These are phyloP conservation scores for Oligia fasciuncula DNA, from an alignment of 2,888 invertebrate species.

Conservation along the genomic window DNA sequence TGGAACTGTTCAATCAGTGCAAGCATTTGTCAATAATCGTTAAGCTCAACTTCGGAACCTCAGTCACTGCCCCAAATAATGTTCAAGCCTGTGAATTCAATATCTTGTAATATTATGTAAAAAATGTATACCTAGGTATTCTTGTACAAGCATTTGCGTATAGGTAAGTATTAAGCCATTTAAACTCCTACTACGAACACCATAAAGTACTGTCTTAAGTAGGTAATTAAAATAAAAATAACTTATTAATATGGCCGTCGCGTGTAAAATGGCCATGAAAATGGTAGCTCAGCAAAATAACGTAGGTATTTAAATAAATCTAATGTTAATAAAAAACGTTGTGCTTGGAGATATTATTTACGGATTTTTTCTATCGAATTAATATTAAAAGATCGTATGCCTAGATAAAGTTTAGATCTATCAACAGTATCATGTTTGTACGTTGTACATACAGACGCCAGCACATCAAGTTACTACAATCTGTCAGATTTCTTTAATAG, in stretches of 20 bases:
- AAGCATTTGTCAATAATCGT: background rate
- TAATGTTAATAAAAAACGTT: too few relatives aligned
- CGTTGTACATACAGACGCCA: too few relatives aligned
- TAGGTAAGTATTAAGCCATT: background rate
- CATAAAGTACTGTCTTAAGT: fast-evolving
- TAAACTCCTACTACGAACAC: background rate
- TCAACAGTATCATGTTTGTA: too few relatives aligned
- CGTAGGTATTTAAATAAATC: too few relatives aligned
- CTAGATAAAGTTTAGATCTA: background rate
- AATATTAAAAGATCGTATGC: background rate
- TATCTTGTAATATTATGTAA: background rate
- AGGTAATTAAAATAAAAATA: background rate
- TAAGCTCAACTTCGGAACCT: too few relatives aligned
- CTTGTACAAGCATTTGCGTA: background rate
- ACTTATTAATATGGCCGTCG: background rate
- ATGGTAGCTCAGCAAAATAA: background rate
- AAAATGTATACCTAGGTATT: background rate
- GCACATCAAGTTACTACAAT: too few relatives aligned
- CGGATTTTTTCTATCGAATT: background rate
- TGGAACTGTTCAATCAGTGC: background rate
- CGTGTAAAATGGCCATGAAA: background rate
- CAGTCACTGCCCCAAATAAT: background rate
- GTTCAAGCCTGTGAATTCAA: background rate
- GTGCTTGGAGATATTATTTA: background rate
- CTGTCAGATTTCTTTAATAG: too few relatives aligned